Base-by-base conservation (phyloP, 2,113 vertebrate genomes). In the Dipodomys merriami region DNA sequence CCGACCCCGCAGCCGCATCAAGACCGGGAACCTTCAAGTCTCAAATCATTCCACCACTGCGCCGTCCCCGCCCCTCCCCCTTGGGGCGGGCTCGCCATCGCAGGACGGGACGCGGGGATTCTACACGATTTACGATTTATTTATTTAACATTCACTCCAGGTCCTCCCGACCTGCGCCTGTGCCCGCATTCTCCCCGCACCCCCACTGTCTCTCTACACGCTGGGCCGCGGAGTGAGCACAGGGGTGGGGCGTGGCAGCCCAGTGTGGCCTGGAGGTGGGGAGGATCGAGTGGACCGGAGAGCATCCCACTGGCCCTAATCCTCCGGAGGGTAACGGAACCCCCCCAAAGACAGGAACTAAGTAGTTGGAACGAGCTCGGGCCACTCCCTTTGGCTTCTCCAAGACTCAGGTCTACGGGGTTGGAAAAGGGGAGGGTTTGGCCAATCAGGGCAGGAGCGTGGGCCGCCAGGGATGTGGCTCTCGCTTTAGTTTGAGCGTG, bases 401-500 rank as follows among this genome's bases (percentile, higher is more conserved):
- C 3, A 44, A 39, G 39, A 57, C 86, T 74, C 74, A 10, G 0
- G 23, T 87, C 44, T 15, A 69, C 27, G 15, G 57, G 6, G 18
- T 19, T 15, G 29, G n/a, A 29, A 62, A 57, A 33, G 23, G 2
- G 16, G n/a, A 13, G 39, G 20, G 20, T 19, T 62, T 23, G 53
- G 18, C 19, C 2, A 13, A 25, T 98, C 97, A 98, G 64, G 13
- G 89, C 62, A 97, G 23, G 0, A 64, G 46, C 6, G 94, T 96
- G 79, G 98, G 97, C 79, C 87, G 97, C 98, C 98, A 98, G 8
- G 98, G 98, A 95, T 98, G 97, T 1, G 71, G 95, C 33, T 98
- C 98, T 86, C 97, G 98, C 35, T 86, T 95, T 27, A 98, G 95
- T 93, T 98, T 98, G 80, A 99, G 98, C 0, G 98, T 98, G 92